These are phyloP conservation scores for Zonitis immaculata DNA, from an alignment of 2,888 invertebrate species.

Conservation along the genomic window DNA sequence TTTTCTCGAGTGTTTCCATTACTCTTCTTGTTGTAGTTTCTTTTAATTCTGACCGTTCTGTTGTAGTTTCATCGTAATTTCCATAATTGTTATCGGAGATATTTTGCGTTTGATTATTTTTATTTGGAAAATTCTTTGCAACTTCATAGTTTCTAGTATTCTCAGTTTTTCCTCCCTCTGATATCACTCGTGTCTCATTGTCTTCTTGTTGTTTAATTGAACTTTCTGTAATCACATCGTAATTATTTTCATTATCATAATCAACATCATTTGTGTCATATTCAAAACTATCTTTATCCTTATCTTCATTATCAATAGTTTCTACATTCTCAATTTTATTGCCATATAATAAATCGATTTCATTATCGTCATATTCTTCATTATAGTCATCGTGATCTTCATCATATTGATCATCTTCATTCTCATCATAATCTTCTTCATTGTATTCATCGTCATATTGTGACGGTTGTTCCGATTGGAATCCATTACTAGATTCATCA, in stretches of 20 bases:
- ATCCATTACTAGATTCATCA: too few species aligned
- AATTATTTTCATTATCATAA: background rate
- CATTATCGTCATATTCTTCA: slow-evolving; percentile 3
- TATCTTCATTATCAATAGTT: background rate
- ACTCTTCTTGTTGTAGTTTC: too few species aligned
- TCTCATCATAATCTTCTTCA: slow-evolving; percentile 20
- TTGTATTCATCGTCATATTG: slow-evolving; percentile 21
- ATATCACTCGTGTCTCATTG: too few species aligned
- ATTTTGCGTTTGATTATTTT: too few species aligned
- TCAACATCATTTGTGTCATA: slow-evolving; percentile 15
- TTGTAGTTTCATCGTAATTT: too few species aligned
- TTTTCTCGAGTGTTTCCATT: too few species aligned
- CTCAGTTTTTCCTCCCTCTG: background rate
- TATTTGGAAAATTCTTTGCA: background rate
- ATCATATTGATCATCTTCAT: slow-evolving; percentile 26
- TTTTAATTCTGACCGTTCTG: too few species aligned
- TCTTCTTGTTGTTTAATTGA: too few species aligned
- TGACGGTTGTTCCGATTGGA: slow-evolving; percentile 24
- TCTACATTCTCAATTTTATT: background rate
- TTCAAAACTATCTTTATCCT: background rate
- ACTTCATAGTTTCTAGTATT: background rate
- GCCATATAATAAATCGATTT: background rate
- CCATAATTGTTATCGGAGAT: too few species aligned
- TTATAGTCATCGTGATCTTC: slow-evolving; percentile 20
- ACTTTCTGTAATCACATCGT: background rate